Base-by-base conservation (phyloP, 2,797 vertebrate species). In the Molossus alvarezi region DNA sequence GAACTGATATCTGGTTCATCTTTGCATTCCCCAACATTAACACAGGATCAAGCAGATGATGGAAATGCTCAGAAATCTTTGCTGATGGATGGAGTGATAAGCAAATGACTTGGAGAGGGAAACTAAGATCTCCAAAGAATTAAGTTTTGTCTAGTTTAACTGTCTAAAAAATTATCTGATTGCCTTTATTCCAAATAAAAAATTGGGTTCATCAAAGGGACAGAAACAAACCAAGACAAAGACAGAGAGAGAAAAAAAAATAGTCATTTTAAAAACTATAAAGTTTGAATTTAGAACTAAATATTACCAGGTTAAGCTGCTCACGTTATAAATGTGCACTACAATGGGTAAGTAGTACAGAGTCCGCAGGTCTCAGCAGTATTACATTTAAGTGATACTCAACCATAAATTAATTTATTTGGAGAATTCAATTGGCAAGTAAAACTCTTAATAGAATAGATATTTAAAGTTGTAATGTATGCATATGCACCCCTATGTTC, bases 281-380 rank as follows among this genome's bases (percentile, higher is more conserved):
- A 41, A 67, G 11, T 88, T 69, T 88, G 64, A 95, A 80, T 90
- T 93, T 90, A 65, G 37, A 90, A 83, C 69, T 57, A 67, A 88
- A 77, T 45, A 83, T 91, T 55, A 65, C 71, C 62, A 72, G 5
- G 18, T 18, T 79, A 81, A 86, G 13, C 48, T 64, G 64, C 53
- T 57, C 0, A 90, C 71, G 48, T 45, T 79, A 65, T 20, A 55
- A 69, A 69, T n/a, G 3, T n/a, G 4, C 20, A 82, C 2, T 75
- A 53, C 92, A 95, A 82, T 58, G 41, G n/a, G 6, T 79, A 55
- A 65, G n/a, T 58, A 25, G 75, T 72, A 11, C 2, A 69, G 33
- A 58, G 3, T 48, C 23, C 0, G 1, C 75, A 17, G 48, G 9
- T 58, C 83, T 91, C 53, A 45, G 37, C 1, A 33, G 25, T 33